phyloP scores from a whole-genome alignment of 2,113 vertebrate species.

The Megatriorchis doriae region DNA sequence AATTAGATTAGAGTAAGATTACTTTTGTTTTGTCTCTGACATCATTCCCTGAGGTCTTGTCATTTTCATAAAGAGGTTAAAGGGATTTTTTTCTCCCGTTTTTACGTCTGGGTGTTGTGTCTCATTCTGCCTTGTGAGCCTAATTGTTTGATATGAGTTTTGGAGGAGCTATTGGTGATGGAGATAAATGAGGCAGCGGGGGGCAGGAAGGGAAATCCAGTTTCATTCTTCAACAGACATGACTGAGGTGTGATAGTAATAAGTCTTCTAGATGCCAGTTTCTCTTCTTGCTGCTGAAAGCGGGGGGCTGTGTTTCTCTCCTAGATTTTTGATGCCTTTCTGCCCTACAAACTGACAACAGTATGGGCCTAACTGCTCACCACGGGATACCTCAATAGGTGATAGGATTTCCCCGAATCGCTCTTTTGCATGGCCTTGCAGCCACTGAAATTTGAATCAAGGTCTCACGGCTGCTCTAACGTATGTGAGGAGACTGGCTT shows the following conservation, averaged over 20 bases:
- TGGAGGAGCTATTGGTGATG: background rate
- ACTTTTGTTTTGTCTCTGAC: background rate
- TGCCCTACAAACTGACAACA: background rate
- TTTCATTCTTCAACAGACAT: background rate
- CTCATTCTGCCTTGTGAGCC: background rate
- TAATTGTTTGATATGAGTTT: background rate
- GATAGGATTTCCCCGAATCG: fast-evolving
- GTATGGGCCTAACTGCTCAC: fast-evolving
- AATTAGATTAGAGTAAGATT: background rate
- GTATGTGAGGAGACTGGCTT: too few relatives aligned
- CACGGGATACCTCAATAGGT: fast-evolving
- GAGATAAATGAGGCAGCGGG: background rate
- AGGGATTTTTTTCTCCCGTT: background rate
- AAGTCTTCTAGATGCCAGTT: background rate
- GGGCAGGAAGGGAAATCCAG: too few relatives aligned
- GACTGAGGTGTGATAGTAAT: background rate
- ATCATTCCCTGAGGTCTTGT: background rate
- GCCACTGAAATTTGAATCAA: too few relatives aligned
- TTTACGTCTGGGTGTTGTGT: too few relatives aligned
- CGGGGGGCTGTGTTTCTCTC: background rate
- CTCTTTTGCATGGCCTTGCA: background rate
- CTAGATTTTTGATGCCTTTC: background rate
- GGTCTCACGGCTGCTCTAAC: background rate
- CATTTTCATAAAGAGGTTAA: background rate
- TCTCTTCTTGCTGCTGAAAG: background rate